These are phyloP conservation scores for Drosophila teissieri DNA, from an alignment of 1,140 invertebrate species.

Conservation along the genomic window DNA sequence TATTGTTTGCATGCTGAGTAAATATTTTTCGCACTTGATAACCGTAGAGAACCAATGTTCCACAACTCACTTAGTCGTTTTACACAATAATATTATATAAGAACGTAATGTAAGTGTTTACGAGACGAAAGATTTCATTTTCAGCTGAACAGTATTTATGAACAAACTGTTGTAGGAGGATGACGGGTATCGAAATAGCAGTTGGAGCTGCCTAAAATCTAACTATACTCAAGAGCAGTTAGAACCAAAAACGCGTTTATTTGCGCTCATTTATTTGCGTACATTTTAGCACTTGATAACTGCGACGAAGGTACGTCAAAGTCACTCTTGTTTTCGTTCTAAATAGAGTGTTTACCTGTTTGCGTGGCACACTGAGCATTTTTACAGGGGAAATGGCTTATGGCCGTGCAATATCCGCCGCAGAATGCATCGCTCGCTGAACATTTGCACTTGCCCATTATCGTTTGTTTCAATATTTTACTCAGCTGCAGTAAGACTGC, in stretches of 20 bases:
- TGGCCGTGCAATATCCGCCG: conserved; percentile 59
- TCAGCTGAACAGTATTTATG: background rate
- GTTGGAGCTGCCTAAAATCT: background rate
- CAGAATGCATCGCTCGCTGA: conserved; percentile 36
- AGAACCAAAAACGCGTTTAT: background rate
- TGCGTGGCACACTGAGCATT: conserved; percentile 35
- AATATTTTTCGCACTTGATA: conserved; percentile 25
- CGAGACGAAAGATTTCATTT: background rate
- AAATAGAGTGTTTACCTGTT: conserved; percentile 40
- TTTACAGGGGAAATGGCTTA: conserved; percentile 42
- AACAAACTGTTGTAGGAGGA: too few species aligned
- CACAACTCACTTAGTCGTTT: conserved; percentile 4
- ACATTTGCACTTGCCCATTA: conserved; percentile 49
- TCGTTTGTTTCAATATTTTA: conserved; percentile 38
- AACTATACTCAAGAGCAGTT: background rate
- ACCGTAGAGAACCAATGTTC: conserved; percentile 17
- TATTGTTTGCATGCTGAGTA: conserved; percentile 17
- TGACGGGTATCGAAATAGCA: background rate
- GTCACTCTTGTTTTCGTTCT: conserved; percentile 57
- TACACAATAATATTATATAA: background rate
- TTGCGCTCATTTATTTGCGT: conserved; percentile 7
- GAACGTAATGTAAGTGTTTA: background rate
- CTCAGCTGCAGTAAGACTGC: conserved; percentile 8
- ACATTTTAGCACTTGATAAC: conserved; percentile 27
- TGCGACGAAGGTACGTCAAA: conserved; percentile 7